A percentile compares a stretch with the other conserved stretches of the same genome.
phyloP scores from a whole-genome alignment of 2,113 vertebrate genomes.

The Dasypus novemcinctus region DNA sequence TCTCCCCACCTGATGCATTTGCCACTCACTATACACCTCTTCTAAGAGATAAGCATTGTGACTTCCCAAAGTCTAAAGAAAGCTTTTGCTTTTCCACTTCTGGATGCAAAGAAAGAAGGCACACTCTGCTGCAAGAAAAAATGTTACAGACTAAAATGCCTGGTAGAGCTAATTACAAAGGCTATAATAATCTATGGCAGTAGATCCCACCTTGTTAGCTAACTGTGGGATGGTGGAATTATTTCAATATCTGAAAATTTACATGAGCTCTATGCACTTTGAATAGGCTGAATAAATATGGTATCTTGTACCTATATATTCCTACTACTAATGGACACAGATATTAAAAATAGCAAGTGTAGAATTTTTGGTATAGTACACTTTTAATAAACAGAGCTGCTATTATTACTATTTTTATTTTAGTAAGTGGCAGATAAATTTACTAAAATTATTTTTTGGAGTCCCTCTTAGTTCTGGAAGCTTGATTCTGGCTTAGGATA shows the following conservation, averaged over 20 bases:
- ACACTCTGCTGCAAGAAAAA: neutral
- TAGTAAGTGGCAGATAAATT: neutral
- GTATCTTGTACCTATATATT: neutral
- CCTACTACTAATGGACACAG: neutral
- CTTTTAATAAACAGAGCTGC: neutral
- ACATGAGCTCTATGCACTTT: neutral
- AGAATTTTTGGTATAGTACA: neutral
- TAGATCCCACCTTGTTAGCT: no score
- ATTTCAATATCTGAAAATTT: neutral
- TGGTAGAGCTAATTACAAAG: neutral
- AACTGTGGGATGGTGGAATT: neutral
- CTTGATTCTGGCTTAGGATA: neutral
- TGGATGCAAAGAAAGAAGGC: neutral
- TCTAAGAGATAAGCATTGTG: neutral
- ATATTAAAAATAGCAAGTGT: neutral
- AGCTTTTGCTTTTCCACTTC: neutral
- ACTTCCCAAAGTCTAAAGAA: neutral
- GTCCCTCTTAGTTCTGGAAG: neutral
- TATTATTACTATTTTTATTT: neutral
- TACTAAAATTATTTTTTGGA: neutral
- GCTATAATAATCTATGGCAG: neutral
- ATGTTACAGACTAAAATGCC: neutral
- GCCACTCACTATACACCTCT: neutral
- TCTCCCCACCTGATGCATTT: neutral
- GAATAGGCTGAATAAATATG: neutral